These are phyloP conservation scores for Sebastes vulpes DNA, from an alignment of 2,797 vertebrate genomes.

Conservation along the genomic window DNA sequence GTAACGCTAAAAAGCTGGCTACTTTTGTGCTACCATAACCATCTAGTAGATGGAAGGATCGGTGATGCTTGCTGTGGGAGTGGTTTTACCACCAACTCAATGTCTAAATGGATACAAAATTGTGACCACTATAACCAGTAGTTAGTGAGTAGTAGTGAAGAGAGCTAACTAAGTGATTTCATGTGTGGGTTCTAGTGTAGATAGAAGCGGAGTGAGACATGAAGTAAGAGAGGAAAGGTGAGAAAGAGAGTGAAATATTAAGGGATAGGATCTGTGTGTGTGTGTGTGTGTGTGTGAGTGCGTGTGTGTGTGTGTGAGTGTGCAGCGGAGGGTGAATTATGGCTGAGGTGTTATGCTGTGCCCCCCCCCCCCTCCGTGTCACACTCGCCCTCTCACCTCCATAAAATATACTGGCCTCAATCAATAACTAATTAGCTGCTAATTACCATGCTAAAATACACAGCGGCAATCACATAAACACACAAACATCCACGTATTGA, in stretches of 20 bases:
- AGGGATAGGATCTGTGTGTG: not conserved
- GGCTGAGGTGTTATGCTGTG: conserved; percentile 15
- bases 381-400: conserved; percentile 62
- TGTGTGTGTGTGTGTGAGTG: not conserved
- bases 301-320: not conserved
- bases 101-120: not conserved
- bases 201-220: not conserved
- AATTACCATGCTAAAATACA: conserved; percentile 70
- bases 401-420: conserved; percentile 66
- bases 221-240: conserved; percentile 1
- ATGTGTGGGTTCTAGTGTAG: not conserved
- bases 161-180: not conserved
- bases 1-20: not conserved
- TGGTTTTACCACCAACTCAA: not conserved
- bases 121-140: not conserved
- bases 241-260: not conserved
- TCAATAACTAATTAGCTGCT: conserved; percentile 79
- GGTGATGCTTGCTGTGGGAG: not conserved
- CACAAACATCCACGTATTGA: conserved; percentile 52
- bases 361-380: not conserved
- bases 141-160: not conserved
- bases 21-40: not conserved
- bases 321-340: conserved; percentile 40
- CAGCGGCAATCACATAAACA: conserved; percentile 36
- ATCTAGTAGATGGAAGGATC: not conserved